A percentile compares a stretch with the other conserved stretches of the same genome.
Evolutionary conservation across 2,113 vertebrate species (phyloP).

Genomic region (Cheirogaleus medius): DNA sequence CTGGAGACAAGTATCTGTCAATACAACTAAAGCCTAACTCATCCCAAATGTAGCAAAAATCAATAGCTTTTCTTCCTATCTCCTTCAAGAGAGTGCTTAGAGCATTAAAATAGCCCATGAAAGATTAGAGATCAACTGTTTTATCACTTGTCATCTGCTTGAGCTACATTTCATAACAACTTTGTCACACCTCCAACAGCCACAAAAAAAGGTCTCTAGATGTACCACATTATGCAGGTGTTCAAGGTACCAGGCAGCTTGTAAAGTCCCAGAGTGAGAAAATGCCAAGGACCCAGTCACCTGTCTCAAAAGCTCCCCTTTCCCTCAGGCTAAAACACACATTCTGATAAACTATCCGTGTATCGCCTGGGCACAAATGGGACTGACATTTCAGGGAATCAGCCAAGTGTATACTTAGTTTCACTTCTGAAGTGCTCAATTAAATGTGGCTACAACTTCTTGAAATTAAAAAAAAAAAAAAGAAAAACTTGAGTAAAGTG

Average conservation of each 20-base stretch:
- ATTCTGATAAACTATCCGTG: neutral
- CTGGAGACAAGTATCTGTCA: constrained; percentile 56
- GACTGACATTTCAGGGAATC: neutral
- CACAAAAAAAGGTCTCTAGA: neutral
- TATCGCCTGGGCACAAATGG: neutral
- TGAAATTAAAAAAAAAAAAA: neutral
- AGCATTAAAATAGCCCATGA: constrained; percentile 51
- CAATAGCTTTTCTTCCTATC: constrained; percentile 61
- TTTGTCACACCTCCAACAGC: constrained; percentile 12
- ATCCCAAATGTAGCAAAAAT: constrained; percentile 68
- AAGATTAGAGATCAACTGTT: constrained; percentile 43
- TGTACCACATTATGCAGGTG: neutral
- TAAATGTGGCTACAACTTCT: neutral
- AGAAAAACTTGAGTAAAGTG: neutral
- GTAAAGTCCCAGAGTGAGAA: neutral
- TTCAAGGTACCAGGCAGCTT: neutral
- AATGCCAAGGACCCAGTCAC: neutral
- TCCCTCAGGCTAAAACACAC: neutral
- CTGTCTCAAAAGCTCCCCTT: neutral
- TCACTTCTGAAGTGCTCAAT: neutral
- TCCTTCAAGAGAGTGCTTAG: constrained; percentile 41
- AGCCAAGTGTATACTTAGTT: neutral
- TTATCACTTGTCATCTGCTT: constrained; percentile 48
- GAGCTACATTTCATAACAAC: constrained; percentile 63
- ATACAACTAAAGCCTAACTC: constrained; percentile 52